Evolutionary conservation across 2,797 vertebrate species (phyloP), one percentile per base, ranked within the genome.

Genomic region (Cichlasoma orientale): DNA sequence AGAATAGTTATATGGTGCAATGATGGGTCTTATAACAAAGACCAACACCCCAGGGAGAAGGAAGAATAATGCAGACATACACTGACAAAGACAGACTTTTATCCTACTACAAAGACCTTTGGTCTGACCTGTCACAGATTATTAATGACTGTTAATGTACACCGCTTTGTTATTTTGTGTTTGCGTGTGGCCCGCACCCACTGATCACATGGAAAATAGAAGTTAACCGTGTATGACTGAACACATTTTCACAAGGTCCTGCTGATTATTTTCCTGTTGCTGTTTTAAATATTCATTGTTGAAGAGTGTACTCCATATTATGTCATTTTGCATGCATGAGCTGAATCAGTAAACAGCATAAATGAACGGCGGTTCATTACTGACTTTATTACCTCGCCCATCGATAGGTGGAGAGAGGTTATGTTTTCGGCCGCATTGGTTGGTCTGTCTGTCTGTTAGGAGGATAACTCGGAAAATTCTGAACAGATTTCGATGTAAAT

Each of bases 101-200:
- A 89, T 82, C 63, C 53, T 1, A 66, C 14, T 54, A 93, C 89
- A 94, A 91, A 89, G 79, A 82, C 80, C 83, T 79, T 89, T 90
- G 82, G 85, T 92, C 76, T 82, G 84, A 90, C 82, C 88, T 91
- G 93, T 92, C 93, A 94, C 56, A 68, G 47, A 89, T 93, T 91
- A 94, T 94, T 93, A 94, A 95, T 93, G 93, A 92, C 81, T 79
- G 88, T 85, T 91, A 88, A 93, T 90, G 85, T 88, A 92, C 85
- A 90, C 85, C 53, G 41, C 90, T 92, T 91, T 92, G 89, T 91
- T 77, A 75, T 55, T 68, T 56, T 85, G 79, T 72, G 71, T 80
- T 74, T 85, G 70, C 72, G 75, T 88, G 57, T 72, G 82, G 81
- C 88, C 88, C 61, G 54, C 87, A 44, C 86, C 88, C 89, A 89